Evolutionary conservation across 2,888 invertebrate species (phyloP).

Genomic region (Epistrophe eligans): DNA sequence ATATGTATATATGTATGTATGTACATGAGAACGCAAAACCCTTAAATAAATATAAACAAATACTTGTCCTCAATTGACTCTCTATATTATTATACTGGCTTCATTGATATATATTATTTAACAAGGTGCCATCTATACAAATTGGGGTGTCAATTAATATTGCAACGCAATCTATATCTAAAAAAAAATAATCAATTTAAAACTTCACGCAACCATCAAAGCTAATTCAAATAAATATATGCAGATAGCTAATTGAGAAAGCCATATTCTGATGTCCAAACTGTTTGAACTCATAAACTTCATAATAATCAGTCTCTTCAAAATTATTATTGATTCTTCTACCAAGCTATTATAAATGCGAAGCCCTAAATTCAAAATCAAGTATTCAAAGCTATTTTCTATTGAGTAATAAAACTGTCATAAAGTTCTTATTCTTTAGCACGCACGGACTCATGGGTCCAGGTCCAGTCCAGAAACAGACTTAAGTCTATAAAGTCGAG

Average conservation of each 20-base stretch:
- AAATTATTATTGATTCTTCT: conserved; percentile 49
- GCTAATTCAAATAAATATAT: background rate
- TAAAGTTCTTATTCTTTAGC: conserved; percentile 27
- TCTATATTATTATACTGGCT: background rate
- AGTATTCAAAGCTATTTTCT: conserved; percentile 13
- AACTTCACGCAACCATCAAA: background rate
- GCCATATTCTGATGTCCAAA: background rate
- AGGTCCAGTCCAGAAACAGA: background rate
- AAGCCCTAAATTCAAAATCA: conserved; percentile 5
- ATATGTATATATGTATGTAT: too few relatives aligned
- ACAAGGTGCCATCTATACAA: conserved; percentile 21
- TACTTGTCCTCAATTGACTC: background rate
- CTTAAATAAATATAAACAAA: conserved; percentile 1
- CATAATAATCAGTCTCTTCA: conserved; percentile 5
- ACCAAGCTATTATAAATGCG: background rate
- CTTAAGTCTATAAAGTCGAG: background rate
- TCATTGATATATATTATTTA: conserved; percentile 28
- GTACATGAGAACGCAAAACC: background rate
- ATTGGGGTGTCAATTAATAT: conserved; percentile 6
- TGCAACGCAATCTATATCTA: background rate
- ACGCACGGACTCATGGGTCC: background rate
- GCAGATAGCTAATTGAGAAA: background rate
- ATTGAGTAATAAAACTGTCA: conserved; percentile 44
- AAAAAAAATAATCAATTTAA: background rate
- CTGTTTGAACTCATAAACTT: background rate